Base-by-base conservation (phyloP, 1,140 invertebrate species). In the Elymnias hypermnestra region DNA sequence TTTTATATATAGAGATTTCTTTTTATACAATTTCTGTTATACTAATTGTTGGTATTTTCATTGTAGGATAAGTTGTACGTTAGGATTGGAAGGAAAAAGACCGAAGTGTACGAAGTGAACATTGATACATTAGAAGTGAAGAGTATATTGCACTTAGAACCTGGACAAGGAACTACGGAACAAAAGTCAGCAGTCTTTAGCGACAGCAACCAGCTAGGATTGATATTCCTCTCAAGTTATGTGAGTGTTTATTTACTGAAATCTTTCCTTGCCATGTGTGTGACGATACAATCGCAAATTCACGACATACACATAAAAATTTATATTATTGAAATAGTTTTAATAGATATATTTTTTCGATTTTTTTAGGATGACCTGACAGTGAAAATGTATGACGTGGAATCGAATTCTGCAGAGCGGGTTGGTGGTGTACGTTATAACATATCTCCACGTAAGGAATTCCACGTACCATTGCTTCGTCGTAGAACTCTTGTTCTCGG, bases 151-250 rank as follows among this genome's bases (percentile, higher is more conserved):
- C 87, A 89, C 25, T 69, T 94, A 12, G 91, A 93, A 53, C 60
- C 68, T 3, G 89, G 90, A 31, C 82, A 86, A 53, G 88, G 91
- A 54, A 88, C 89, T 15, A 87, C 91, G 6, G 91, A 92, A 9
- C 59, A 63, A 5, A 84, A 81, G 48, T 65, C 72, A 31, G 91
- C 94, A 3, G 91, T 95, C 66, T 96, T 96, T 73, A 94, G 92
- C 56, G 95, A 96, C 86, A 94, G 94, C n/a, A 91, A 94, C 52
- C 89, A 90, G 82, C 88, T 97, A 37, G 94, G 94, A 56, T 90
- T 94, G 67, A 92, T 97, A 53, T 89, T 92, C 31, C 89, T 92
- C 6, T 88, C 92, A 6, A 94, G 92, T 90, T 93, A 94, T 84
- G 94, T 95, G 87, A 91, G 89, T 61, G 5, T 7, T 33, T 10